A percentile compares a stretch with the other conserved stretches of the same genome.
Conservation (phyloP, 2,888 invertebrate species). For the Arenicola marina region DNA sequence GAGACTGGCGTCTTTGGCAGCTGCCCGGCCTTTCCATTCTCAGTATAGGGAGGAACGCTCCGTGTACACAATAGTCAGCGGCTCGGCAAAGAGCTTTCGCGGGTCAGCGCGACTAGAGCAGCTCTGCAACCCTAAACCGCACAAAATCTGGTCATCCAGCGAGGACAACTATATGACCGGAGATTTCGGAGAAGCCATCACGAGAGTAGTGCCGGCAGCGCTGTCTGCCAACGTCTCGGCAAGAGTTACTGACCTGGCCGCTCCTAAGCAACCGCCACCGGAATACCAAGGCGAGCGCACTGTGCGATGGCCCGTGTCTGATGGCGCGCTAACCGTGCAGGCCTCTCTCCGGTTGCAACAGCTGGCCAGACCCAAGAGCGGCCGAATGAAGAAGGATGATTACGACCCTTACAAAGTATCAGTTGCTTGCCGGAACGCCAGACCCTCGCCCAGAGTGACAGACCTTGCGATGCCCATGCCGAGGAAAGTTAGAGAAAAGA, state of each 20-base stretch:
- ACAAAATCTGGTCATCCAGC: slow-evolving; percentile 25
- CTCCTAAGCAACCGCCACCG: slow-evolving; percentile 40
- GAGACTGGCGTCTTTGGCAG: slow-evolving; percentile 38
- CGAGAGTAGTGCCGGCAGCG: slow-evolving; percentile 37
- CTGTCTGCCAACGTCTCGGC: slow-evolving; percentile 36
- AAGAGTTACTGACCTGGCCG: slow-evolving; percentile 43
- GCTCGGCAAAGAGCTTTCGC: slow-evolving; percentile 32
- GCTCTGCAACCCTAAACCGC: slow-evolving; percentile 41
- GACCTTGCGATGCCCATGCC: slow-evolving; percentile 48
- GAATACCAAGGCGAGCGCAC: slow-evolving; percentile 41
- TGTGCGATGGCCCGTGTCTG: slow-evolving; percentile 44
- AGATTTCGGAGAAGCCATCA: slow-evolving; percentile 32
- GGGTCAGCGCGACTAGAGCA: slow-evolving; percentile 39
- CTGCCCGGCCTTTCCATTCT: slow-evolving; percentile 34
- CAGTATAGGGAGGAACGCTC: slow-evolving; percentile 28
- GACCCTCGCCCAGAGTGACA: slow-evolving; percentile 44
- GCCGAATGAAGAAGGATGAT: slow-evolving; percentile 51
- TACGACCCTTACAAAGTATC: slow-evolving; percentile 53
- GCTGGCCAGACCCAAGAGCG: slow-evolving; percentile 49
- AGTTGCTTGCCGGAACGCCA: slow-evolving; percentile 40
- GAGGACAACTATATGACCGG: slow-evolving; percentile 38
- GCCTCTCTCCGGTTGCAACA: slow-evolving; percentile 50
- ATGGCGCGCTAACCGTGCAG: slow-evolving; percentile 44
- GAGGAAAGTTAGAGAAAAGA: slow-evolving; percentile 43
- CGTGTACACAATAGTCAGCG: slow-evolving; percentile 39